Evolutionary conservation across 2,113 vertebrate genomes (phyloP), one percentile per base, ranked within the genome.

Genomic region (Hipposideros armiger): DNA sequence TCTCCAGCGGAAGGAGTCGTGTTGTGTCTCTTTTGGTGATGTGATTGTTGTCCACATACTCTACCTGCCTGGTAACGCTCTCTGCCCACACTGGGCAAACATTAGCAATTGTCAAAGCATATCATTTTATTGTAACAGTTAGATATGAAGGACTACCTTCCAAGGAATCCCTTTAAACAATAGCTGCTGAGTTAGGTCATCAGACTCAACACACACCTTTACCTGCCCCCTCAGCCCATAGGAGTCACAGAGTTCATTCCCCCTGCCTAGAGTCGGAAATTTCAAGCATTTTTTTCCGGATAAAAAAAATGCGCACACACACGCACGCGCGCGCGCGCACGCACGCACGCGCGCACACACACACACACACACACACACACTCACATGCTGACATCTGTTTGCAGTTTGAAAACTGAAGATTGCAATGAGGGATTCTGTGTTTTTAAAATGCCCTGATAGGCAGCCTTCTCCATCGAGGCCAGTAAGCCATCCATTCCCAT

Each of bases 391-490:
- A 50, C 10, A 50, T 50, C 58, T 13, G 36, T 66, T 64, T 66
- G 4, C 50, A 67, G 19, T 74, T 90, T 77, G 87, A 58, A 97
- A 87, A 72, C 30, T 62, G 52, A 90, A 73, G 50, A 28, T 81
- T n/a, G 62, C 69, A 74, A 56, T 10, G 28, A 83, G 10, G 52
- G n/a, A 67, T 64, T 78, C 70, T 80, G 28, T 50, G 69, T 77
- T 30, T 90, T 92, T 42, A 72, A 94, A 87, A 50, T 20, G 56
- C 66, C 66, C 47, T 5, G 3, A 64, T 45, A 81, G 16, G 69
- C 74, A 42, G 56, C 45, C 72, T 77, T 60, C 91, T 85, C 60
- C 56, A 26, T 19, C 6, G 11, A 92, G 54, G 56, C 73, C 32
- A 81, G n/a, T 58, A 14, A 64, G 60, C 82, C 30, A 1, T 56